Conservation (phyloP, 1,140 invertebrate genomes). For the Phortica variegata region DNA sequence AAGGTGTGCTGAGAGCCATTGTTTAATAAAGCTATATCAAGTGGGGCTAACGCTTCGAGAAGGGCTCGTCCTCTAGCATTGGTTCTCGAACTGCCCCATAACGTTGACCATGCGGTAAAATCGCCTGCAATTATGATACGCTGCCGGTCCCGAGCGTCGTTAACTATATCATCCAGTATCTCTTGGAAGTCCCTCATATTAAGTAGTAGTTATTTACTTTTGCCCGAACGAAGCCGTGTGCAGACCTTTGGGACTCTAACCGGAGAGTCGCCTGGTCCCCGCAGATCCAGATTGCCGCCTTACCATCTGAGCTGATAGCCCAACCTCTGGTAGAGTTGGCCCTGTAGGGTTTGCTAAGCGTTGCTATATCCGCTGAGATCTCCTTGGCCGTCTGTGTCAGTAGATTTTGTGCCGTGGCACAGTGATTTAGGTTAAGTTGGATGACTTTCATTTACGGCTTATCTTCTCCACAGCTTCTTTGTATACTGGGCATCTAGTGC, state of each 20-base stretch:
- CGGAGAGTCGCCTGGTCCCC: not conserved
- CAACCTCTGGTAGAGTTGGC: not conserved
- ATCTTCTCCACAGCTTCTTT: no score
- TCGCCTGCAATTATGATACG: not conserved
- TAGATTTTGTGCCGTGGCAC: not conserved
- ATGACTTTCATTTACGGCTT: slow-evolving; percentile 44
- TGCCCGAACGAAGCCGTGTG: not conserved
- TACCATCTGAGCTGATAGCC: not conserved
- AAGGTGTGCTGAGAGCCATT: no score
- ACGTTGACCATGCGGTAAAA: not conserved
- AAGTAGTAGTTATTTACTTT: not conserved
- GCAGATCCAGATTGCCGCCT: not conserved
- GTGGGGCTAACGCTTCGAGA: not conserved
- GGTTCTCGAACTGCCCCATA: not conserved
- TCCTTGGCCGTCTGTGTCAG: not conserved
- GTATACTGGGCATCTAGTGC: no score
- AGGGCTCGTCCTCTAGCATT: not conserved
- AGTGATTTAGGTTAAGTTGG: slow-evolving; percentile 48
- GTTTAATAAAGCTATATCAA: no score
- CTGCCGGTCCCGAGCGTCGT: not conserved
- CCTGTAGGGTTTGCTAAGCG: not conserved
- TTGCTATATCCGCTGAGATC: not conserved
- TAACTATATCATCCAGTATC: not conserved
- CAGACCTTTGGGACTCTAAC: not conserved
- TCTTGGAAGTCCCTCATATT: not conserved